These are phyloP conservation scores for Enteromius unitaeniatus DNA, from an alignment of 2,797 vertebrate genomes.

Conservation along the genomic window DNA sequence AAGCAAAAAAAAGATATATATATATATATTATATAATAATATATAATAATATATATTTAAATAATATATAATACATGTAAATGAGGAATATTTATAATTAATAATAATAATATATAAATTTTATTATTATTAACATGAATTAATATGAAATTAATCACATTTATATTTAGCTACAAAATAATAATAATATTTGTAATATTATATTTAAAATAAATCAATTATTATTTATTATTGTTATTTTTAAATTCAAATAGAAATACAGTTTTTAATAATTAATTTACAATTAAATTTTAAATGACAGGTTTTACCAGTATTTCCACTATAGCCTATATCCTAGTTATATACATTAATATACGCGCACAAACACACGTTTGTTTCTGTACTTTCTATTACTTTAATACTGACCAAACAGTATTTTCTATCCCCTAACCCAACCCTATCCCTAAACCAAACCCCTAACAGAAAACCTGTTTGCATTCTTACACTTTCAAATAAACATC, in stretches of 20 bases:
- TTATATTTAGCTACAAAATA: not conserved
- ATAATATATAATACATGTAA: no score
- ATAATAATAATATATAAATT: not conserved
- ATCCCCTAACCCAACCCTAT: no score
- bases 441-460: no score
- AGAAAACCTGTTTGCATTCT: no score
- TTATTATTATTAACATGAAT: not conserved
- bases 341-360: not conserved
- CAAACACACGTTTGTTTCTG: not conserved
- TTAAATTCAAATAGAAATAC: not conserved
- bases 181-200: not conserved
- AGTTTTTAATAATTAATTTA: not conserved
- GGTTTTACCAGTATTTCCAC: not conserved
- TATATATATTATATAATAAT: not conserved
- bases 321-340: not conserved
- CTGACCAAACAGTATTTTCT: no score
- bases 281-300: not conserved
- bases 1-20: not conserved
- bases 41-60: no score
- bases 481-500: no score
- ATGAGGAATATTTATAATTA: not conserved
- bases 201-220: not conserved
- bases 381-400: no score
- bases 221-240: not conserved
- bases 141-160: not conserved